Conservation (phyloP, 2,888 invertebrate genomes). For the Ferdinandea cuprea region DNA sequence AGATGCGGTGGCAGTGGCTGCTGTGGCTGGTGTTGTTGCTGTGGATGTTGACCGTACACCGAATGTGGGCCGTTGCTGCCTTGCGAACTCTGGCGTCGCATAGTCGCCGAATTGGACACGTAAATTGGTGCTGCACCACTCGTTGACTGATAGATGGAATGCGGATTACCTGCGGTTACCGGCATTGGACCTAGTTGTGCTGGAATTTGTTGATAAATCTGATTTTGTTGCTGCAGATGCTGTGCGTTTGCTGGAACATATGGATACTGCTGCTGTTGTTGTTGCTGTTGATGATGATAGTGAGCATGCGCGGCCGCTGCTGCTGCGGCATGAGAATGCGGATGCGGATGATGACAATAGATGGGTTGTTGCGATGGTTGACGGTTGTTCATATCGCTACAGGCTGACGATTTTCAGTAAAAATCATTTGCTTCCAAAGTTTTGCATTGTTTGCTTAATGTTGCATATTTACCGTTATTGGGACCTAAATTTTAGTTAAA, state of each 20-base stretch:
- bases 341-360: constrained; percentile 83
- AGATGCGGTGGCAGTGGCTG: constrained; percentile 75
- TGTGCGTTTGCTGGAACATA: constrained; percentile 81
- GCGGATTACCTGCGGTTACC: constrained; percentile 80
- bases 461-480: constrained; percentile 95
- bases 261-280: constrained; percentile 80
- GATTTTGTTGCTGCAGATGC: constrained; percentile 80
- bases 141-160: constrained; percentile 81
- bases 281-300: constrained; percentile 81
- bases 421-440: constrained; percentile 96
- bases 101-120: constrained; percentile 81
- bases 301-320: constrained; percentile 83
- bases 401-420: constrained; percentile 92
- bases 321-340: constrained; percentile 83
- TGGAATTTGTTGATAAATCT: constrained; percentile 83
- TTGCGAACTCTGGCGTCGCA: constrained; percentile 81
- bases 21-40: constrained; percentile 79
- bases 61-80: constrained; percentile 75
- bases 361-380: constrained; percentile 81
- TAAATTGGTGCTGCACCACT: constrained; percentile 80
- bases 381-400: constrained; percentile 81
- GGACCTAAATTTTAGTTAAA: constrained; percentile 83
- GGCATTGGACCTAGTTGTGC: constrained; percentile 79
- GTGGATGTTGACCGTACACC: constrained; percentile 76
- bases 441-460: constrained; percentile 97